Percentiles rank a stretch among this genome's conserved stretches.
Evolutionary conservation across 2,113 vertebrate species (phyloP).

Genomic region (Percina caprodes): DNA sequence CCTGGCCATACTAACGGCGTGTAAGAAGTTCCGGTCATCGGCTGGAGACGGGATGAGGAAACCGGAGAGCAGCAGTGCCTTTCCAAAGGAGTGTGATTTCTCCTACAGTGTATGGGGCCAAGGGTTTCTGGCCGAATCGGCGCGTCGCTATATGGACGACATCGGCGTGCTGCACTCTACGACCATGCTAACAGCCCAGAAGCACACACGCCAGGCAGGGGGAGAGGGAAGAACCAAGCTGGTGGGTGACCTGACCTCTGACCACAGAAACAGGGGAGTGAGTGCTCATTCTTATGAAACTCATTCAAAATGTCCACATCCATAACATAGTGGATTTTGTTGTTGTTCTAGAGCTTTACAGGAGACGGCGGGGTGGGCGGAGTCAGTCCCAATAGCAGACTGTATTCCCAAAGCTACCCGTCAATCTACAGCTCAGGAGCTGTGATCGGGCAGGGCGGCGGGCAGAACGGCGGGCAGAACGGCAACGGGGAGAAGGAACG

Average conservation of each 20-base stretch:
- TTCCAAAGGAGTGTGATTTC: constrained; percentile 78
- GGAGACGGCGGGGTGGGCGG: constrained; percentile 68
- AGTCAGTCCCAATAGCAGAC: constrained; percentile 74
- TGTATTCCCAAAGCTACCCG: constrained; percentile 88
- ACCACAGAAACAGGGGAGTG: constrained; percentile 70
- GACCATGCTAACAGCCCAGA: constrained; percentile 82
- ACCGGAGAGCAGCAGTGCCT: constrained; percentile 72
- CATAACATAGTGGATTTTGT: background rate
- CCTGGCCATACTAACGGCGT: constrained; percentile 89
- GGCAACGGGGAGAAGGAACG: constrained; percentile 70
- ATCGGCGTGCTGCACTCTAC: constrained; percentile 91
- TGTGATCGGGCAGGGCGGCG: constrained; percentile 43
- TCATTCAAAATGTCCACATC: background rate
- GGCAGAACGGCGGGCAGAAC: constrained; percentile 62
- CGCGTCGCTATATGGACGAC: constrained; percentile 90
- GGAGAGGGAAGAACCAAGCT: constrained; percentile 68
- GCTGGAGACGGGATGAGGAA: constrained; percentile 63
- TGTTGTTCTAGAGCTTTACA: constrained; percentile 65
- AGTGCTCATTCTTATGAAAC: constrained; percentile 10
- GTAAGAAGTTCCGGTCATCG: constrained; percentile 80
- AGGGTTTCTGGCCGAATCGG: constrained; percentile 88
- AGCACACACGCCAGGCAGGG: constrained; percentile 69
- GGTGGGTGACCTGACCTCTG: constrained; percentile 66
- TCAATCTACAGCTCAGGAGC: constrained; percentile 83
- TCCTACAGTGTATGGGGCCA: constrained; percentile 88